Conservation (phyloP, 1,140 invertebrate genomes). For the Hypsibius dujardini region DNA sequence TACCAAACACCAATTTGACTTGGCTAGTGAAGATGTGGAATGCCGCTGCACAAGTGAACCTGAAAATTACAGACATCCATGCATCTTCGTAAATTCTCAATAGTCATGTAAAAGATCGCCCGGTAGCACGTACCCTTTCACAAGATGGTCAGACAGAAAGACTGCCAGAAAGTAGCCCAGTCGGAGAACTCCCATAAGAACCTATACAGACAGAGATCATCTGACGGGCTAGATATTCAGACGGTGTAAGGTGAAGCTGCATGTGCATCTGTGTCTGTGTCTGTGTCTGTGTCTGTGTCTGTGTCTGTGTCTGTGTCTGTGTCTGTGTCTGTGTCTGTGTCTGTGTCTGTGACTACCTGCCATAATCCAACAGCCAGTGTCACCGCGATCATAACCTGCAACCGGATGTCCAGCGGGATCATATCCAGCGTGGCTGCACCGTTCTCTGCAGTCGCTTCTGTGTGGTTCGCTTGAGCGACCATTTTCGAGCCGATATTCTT, state of each 20-base stretch:
- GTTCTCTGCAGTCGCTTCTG: constrained; percentile 13
- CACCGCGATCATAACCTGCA: constrained; percentile 17
- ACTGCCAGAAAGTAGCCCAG: constrained; percentile 58
- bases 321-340: too few relatives aligned
- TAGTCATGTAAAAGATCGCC: too few relatives aligned
- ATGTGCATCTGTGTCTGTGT: too few relatives aligned
- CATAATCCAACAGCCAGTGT: constrained; percentile 21
- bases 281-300: too few relatives aligned
- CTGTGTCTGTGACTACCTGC: constrained; percentile 17
- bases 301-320: too few relatives aligned
- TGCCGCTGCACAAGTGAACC: constrained; percentile 70
- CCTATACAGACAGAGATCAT: constrained; percentile 33
- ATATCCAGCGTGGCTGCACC: too few relatives aligned
- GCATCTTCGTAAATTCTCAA: too few relatives aligned
- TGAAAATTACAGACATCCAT: too few relatives aligned
- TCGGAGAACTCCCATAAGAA: constrained; percentile 57
- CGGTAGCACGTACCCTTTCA: constrained; percentile 44
- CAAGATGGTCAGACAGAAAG: constrained; percentile 66
- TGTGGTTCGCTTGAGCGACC: background rate
- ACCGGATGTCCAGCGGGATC: constrained; percentile 12
- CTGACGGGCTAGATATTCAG: too few relatives aligned
- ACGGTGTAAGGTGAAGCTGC: too few relatives aligned
- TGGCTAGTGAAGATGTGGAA: constrained; percentile 76
- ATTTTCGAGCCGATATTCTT: constrained; percentile 21
- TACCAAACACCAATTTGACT: constrained; percentile 63